phyloP scores from a whole-genome alignment of 2,113 vertebrate species.

The Grus americana region DNA sequence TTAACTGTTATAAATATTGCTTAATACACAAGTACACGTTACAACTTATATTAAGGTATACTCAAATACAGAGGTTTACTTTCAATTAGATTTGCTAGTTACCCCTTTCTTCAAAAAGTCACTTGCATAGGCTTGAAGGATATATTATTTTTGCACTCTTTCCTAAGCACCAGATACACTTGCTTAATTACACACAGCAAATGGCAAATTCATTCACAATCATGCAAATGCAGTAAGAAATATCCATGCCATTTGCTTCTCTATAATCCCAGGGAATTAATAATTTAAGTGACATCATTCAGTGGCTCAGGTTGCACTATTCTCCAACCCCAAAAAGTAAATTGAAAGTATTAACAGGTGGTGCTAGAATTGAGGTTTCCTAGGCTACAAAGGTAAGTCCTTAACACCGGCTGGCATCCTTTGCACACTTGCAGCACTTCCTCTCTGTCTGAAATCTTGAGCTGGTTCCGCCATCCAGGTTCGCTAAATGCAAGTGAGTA shows the following conservation, averaged over 20 bases:
- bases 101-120: background rate
- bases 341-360: background rate
- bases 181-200: slow-evolving; percentile 27
- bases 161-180: background rate
- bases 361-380: background rate
- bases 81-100: background rate
- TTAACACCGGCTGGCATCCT: rapidly evolving
- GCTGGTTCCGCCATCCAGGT: background rate
- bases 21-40: background rate
- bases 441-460: background rate
- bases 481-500: background rate
- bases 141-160: background rate
- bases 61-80: background rate
- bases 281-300: background rate
- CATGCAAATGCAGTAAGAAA: slow-evolving; percentile 7
- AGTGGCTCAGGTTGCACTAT: background rate
- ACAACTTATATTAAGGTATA: background rate
- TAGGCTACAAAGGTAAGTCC: background rate
- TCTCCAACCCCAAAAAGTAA: background rate
- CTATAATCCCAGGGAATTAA: background rate
- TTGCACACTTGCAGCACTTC: background rate
- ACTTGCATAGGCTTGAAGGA: background rate
- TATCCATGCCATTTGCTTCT: background rate
- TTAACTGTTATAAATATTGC: background rate
- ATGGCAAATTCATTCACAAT: slow-evolving; percentile 15